Conservation (phyloP, 2,888 invertebrate genomes). For the Macrosiphum euphorbiae region DNA sequence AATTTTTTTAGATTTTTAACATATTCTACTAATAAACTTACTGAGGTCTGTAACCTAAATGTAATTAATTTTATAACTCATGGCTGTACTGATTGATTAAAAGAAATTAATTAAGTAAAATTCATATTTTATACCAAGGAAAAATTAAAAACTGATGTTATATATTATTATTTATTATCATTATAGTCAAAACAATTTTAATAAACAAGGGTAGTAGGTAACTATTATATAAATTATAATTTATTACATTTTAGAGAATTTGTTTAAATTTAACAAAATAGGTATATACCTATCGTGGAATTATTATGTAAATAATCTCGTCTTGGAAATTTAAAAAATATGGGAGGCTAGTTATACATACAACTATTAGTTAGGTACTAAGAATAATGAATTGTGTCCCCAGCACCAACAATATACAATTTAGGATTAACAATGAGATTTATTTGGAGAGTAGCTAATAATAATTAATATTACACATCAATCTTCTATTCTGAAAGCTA, state of each 20-base stretch:
- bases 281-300: not conserved
- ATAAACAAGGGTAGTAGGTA: not conserved
- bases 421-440: not conserved
- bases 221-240: not conserved
- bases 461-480: not conserved
- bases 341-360: not conserved
- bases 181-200: not conserved
- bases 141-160: not conserved
- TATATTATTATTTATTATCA: no score
- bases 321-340: slow-evolving; percentile 11
- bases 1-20: not conserved
- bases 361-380: not conserved
- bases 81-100: not conserved
- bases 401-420: not conserved
- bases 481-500: not conserved
- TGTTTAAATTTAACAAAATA: not conserved
- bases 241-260: not conserved
- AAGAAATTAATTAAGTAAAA: not conserved
- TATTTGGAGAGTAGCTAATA: not conserved
- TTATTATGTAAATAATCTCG: not conserved
- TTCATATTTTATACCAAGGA: not conserved
- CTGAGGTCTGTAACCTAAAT: not conserved
- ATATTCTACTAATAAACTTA: not conserved
- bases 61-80: not conserved
- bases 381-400: not conserved